These are phyloP conservation scores for Cyanoramphus novaezelandiae DNA, from an alignment of 2,113 vertebrate genomes.

Conservation along the genomic window DNA sequence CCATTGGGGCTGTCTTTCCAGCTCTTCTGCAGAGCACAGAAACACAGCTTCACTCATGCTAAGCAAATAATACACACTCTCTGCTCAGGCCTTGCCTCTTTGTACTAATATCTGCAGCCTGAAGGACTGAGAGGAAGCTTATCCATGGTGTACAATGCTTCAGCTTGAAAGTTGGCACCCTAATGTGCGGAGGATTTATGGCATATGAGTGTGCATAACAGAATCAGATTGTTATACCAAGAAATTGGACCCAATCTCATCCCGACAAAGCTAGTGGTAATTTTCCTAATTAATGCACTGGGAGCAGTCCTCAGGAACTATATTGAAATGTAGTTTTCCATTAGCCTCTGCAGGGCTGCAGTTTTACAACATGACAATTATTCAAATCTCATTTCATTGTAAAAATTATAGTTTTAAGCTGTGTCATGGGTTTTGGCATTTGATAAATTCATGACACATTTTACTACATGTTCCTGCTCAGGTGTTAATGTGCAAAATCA, in stretches of 20 bases:
- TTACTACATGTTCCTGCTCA: conserved; percentile 1
- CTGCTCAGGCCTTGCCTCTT: background rate
- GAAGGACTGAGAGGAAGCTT: background rate
- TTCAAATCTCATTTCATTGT: conserved; percentile 34
- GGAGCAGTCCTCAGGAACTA: background rate
- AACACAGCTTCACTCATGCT: background rate
- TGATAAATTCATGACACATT: conserved; percentile 26
- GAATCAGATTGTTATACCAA: background rate
- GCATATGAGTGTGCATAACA: background rate
- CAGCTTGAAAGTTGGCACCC: background rate
- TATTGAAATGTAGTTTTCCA: background rate
- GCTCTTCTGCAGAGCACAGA: background rate
- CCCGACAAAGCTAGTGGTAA: background rate
- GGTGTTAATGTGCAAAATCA: conserved; percentile 33
- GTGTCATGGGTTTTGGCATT: conserved; percentile 38
- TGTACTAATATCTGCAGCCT: background rate
- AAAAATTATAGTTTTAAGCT: conserved; percentile 41
- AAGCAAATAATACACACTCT: background rate
- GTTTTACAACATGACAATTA: conserved; percentile 11
- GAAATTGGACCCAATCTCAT: background rate
- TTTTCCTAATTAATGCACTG: conserved; percentile 13
- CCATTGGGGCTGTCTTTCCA: background rate
- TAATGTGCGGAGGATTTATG: background rate
- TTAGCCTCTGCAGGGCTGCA: background rate
- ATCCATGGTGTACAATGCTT: background rate